A percentile compares a stretch with the other conserved stretches of the same genome.
Evolutionary conservation across 2,113 vertebrate species (phyloP).

Genomic region (Archilochus colubris): DNA sequence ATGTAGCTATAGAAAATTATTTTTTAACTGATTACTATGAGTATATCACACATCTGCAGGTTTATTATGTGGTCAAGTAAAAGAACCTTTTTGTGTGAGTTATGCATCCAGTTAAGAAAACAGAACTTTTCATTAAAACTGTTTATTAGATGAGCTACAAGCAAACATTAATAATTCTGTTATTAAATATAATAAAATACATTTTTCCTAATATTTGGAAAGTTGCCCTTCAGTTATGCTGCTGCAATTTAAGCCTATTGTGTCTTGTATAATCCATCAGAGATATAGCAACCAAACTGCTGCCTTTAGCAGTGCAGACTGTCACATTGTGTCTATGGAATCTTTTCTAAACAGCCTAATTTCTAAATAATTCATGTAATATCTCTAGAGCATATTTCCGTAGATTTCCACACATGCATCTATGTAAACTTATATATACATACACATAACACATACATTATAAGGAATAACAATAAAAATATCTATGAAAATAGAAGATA

Average conservation of each 20-base stretch:
- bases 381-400: neutral
- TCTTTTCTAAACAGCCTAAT: neutral
- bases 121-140: neutral
- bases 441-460: neutral
- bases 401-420: neutral
- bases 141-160: neutral
- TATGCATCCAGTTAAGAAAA: neutral
- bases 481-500: neutral
- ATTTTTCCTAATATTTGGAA: neutral
- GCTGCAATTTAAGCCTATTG: neutral
- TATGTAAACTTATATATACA: neutral
- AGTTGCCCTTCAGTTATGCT: neutral
- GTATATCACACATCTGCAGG: neutral
- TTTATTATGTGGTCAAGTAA: neutral
- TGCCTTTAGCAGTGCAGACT: neutral
- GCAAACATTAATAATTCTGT: neutral
- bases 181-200: neutral
- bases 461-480: neutral
- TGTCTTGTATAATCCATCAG: neutral
- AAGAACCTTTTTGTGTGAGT: neutral
- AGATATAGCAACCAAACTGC: neutral
- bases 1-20: neutral
- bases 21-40: neutral
- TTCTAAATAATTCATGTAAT: neutral
- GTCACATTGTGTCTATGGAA: neutral